A percentile compares a stretch with the other conserved stretches of the same genome.
Conservation (phyloP, 1,140 invertebrate species). For the Archivesica marissinica region DNA sequence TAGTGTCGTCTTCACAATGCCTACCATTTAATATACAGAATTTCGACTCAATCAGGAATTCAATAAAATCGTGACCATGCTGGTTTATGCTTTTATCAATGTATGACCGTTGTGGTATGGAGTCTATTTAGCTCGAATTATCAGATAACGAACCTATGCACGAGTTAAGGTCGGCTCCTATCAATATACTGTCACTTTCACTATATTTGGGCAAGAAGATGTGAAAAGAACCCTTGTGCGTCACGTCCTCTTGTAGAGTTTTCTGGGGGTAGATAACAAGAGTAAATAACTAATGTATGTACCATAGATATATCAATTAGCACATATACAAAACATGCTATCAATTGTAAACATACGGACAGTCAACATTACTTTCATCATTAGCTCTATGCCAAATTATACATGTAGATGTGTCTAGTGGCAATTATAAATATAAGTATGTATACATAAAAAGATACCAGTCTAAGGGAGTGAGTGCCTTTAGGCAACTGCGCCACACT, state of each 20-base stretch:
- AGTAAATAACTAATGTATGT: too few species aligned
- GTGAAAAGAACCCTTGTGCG: slow-evolving; percentile 39
- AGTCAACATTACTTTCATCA: too few species aligned
- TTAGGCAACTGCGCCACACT: too few species aligned
- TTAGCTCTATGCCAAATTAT: too few species aligned
- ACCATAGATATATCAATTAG: too few species aligned
- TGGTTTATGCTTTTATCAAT: slow-evolving; percentile 57
- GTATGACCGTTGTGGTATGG: neutral
- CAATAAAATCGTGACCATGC: slow-evolving; percentile 57
- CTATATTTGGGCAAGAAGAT: slow-evolving; percentile 44
- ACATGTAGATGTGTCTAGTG: too few species aligned
- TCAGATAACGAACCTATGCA: slow-evolving; percentile 30
- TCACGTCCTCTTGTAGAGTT: slow-evolving; percentile 57
- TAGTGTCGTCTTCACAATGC: slow-evolving; percentile 2
- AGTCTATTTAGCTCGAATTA: neutral
- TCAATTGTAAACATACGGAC: too few species aligned
- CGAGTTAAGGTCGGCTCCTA: slow-evolving; percentile 30
- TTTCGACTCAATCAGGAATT: slow-evolving; percentile 59
- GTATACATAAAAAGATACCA: too few species aligned
- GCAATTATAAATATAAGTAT: too few species aligned
- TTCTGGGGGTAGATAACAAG: slow-evolving; percentile 61
- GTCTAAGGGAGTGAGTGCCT: too few species aligned
- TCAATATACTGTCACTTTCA: slow-evolving; percentile 29
- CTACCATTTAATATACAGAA: slow-evolving; percentile 65
- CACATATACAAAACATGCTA: too few species aligned